A percentile compares a stretch with the other conserved stretches of the same genome.
phyloP scores from a whole-genome alignment of 2,797 vertebrate genomes.

The Calcarius lapponicus region DNA sequence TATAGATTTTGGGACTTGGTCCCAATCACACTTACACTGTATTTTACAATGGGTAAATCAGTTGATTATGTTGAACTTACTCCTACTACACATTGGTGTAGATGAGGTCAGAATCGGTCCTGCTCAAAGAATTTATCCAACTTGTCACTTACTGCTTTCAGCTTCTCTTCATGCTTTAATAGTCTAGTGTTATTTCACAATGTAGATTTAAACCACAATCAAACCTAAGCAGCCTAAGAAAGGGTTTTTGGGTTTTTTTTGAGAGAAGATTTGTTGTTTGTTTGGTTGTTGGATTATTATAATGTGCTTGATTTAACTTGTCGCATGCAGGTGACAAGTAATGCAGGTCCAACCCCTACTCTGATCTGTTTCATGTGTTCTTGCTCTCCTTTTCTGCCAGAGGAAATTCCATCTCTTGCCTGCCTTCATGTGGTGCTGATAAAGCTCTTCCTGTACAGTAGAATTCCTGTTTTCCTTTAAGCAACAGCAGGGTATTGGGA shows the following conservation, averaged over 20 bases:
- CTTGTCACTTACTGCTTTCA: neutral
- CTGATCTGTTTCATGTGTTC: conserved; percentile 83
- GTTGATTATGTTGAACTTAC: conserved; percentile 37
- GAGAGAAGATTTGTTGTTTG: neutral
- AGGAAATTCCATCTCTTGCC: conserved; percentile 98
- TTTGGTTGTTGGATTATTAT: conserved; percentile 5
- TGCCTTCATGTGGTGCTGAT: conserved; percentile 97
- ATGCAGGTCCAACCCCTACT: conserved; percentile 60
- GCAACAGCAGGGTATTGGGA: conserved; percentile 84
- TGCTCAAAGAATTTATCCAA: neutral
- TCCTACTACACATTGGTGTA: neutral
- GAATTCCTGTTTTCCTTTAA: conserved; percentile 95
- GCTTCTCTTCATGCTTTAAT: neutral
- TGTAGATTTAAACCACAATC: neutral
- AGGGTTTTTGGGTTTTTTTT: neutral
- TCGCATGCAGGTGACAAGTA: conserved; percentile 85
- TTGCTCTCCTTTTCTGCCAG: conserved; percentile 83
- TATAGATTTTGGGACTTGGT: conserved; percentile 39
- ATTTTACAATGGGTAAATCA: conserved; percentile 62
- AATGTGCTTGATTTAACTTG: conserved; percentile 61
- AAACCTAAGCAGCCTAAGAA: neutral
- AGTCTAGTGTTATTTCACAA: neutral
- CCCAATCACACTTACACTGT: conserved; percentile 44
- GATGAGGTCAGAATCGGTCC: conserved; percentile 21
- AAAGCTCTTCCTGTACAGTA: conserved; percentile 98